Percentiles rank a stretch among this genome's conserved stretches.
Conservation (phyloP, 2,888 invertebrate genomes). For the Chaetogeoica ovagalla region DNA sequence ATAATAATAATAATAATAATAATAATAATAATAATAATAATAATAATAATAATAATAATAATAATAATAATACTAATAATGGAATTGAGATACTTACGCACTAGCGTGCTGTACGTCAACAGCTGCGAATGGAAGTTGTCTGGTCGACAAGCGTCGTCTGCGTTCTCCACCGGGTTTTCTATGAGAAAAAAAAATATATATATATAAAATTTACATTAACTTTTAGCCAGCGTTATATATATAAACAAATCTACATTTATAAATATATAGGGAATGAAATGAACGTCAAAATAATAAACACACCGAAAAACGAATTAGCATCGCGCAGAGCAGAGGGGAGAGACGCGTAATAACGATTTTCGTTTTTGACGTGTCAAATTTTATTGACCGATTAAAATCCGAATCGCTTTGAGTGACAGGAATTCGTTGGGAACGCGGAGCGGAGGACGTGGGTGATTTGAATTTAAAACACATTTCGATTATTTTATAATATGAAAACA, state of each 20-base stretch:
- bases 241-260: not conserved
- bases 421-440: too few species aligned
- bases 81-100: slow-evolving; percentile 65
- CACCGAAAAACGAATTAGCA: slow-evolving; percentile 18
- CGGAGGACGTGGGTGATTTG: not conserved
- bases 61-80: too few species aligned
- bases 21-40: not conserved
- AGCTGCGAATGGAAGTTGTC: slow-evolving; percentile 61
- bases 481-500: not conserved
- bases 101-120: slow-evolving; percentile 68
- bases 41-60: not conserved
- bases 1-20: not conserved
- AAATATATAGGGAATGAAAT: not conserved
- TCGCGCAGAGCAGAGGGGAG: not conserved
- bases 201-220: slow-evolving; percentile 21
- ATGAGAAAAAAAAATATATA: slow-evolving; percentile 43
- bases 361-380: not conserved
- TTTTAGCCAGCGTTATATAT: not conserved
- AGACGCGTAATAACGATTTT: not conserved
- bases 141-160: slow-evolving; percentile 70
- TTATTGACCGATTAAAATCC: slow-evolving; percentile 21
- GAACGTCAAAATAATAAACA: slow-evolving; percentile 12
- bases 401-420: slow-evolving; percentile 12
- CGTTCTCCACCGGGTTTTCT: slow-evolving; percentile 61
- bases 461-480: slow-evolving; percentile 16